phyloP scores from a whole-genome alignment of 2,113 vertebrate genomes.

The Pachyramphus minor region DNA sequence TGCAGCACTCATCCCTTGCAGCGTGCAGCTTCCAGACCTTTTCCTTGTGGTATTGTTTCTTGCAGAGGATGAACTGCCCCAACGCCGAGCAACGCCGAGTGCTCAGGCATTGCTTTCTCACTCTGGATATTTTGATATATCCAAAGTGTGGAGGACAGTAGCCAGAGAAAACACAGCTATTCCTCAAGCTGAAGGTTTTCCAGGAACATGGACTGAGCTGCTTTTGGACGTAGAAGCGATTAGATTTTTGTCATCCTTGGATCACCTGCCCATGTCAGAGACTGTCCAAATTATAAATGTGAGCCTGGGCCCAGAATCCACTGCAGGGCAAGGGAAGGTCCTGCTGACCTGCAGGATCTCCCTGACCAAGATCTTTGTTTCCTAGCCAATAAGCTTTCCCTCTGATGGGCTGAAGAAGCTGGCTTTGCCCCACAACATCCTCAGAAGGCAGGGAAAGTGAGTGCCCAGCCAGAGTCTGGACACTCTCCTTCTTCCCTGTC shows the following conservation, averaged over 20 bases:
- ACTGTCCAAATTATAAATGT: neutral
- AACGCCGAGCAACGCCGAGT: accelerated
- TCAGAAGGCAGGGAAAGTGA: neutral
- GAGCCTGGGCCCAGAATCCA: neutral
- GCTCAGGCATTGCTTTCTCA: neutral
- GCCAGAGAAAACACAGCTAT: neutral
- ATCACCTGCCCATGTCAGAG: neutral
- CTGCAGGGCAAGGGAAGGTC: neutral
- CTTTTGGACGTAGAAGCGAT: neutral
- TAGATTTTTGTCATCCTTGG: neutral
- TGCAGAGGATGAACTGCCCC: neutral
- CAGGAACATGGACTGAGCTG: neutral
- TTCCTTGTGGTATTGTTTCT: accelerated
- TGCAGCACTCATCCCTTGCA: neutral
- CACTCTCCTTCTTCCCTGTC: neutral
- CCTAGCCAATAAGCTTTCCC: neutral
- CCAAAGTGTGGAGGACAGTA: neutral
- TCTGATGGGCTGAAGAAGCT: neutral
- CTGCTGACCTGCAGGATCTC: neutral
- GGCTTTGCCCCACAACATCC: neutral
- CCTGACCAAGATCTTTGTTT: neutral
- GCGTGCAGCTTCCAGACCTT: neutral
- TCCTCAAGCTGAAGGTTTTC: neutral
- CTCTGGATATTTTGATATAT: neutral
- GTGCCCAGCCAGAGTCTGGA: neutral